These are phyloP conservation scores for Chymomyza caudatula DNA, from an alignment of 2,888 invertebrate genomes.

Conservation along the genomic window DNA sequence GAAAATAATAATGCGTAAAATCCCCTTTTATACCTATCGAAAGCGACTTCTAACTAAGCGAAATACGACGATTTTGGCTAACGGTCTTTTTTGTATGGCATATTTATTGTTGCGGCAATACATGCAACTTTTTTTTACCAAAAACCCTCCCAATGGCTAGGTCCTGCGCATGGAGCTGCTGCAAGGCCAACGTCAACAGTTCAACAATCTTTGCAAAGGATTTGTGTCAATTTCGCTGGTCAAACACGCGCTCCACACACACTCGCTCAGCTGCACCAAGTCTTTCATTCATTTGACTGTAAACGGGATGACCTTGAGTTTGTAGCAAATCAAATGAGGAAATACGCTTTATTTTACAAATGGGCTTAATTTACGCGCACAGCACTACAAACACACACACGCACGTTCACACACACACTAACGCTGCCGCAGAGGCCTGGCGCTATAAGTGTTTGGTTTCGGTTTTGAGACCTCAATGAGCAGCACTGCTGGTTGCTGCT, in stretches of 20 bases:
- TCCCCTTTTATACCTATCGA: no score
- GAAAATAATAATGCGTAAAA: no score
- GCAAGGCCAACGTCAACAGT: constrained; percentile 20
- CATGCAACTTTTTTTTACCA: no score
- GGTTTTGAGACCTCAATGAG: no score
- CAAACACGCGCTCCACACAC: constrained; percentile 4
- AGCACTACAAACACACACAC: neutral
- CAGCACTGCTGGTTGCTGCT: no score
- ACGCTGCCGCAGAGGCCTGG: no score
- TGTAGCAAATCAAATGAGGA: neutral
- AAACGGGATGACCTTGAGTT: constrained; percentile 2
- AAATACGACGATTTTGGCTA: no score
- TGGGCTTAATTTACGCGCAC: neutral
- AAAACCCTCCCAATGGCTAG: no score
- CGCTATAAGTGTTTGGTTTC: neutral
- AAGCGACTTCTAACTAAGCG: no score
- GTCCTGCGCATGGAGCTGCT: no score
- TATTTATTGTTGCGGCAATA: no score
- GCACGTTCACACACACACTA: neutral
- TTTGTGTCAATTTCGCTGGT: constrained; percentile 5
- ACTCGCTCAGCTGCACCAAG: neutral
- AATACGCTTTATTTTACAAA: neutral
- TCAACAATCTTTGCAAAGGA: constrained; percentile 24
- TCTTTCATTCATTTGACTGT: constrained; percentile 33
- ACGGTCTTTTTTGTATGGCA: no score